Base-by-base conservation (phyloP, 2,888 invertebrate genomes). In the Sesia bembeciformis region DNA sequence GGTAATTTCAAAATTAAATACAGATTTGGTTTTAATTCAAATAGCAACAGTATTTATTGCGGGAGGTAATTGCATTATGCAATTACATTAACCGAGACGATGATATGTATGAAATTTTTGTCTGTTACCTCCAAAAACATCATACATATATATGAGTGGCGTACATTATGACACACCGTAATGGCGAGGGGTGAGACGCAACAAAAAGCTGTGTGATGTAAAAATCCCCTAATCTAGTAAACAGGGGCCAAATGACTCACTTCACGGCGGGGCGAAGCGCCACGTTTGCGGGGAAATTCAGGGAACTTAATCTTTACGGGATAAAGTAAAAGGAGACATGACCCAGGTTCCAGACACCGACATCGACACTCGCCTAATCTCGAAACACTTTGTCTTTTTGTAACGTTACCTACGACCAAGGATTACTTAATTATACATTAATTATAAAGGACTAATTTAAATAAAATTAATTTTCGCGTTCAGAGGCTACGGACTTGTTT, bases 191-290 rank as follows among this genome's bases (percentile, higher is more conserved):
- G 75, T 74, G 63, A 61, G 67, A 58, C 62, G 63, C 64, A 65
- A 61, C 62, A 74, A 77, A 83, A 81, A 83, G 81, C 81, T 74
- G 79, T 81, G 83, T 72, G 80, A 77, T 80, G 77, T 84, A 84
- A 84, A 84, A 87, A 87, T 79, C 83, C 86, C 86, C 81, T 86
- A 88, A 87, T 88, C 84, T 85, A 84, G 86, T 87, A 88, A 89
- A 87, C 88, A 86, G 83, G 81, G 84, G 79, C 78, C 79, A 86
- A 88, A 89, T 87, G 87, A 84, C 86, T 88, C 85, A 88, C 85
- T 87, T 81, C 81, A 74, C 81, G 70, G 76, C 76, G 76, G 84
- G 81, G 78, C 23, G 23, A 23, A 23, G 78, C 67, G 77, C 78
- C 76, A 76, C 77, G 80, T 77, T 73, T 81, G 72, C 73, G 76